Base-by-base conservation (phyloP, 2,888 invertebrate species). In the Portevinia maculata region DNA sequence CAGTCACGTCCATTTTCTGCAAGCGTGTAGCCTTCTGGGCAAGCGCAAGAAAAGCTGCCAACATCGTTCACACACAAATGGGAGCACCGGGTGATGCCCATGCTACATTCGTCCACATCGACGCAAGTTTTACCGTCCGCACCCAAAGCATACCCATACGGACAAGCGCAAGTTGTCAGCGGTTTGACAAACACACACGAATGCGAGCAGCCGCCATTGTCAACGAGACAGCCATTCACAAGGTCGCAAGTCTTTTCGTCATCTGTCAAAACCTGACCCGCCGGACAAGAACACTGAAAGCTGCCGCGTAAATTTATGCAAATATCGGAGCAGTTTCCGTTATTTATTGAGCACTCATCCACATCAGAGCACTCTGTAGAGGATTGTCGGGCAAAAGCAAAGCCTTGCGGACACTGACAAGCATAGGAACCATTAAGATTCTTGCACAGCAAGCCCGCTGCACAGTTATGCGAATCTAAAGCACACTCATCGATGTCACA, bases 51-150 rank as follows among this genome's bases (percentile, higher is more conserved):
- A 86, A 90, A 92, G 60, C 91, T 89, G 8, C 93, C 93, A 5
- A 90, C 87, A 7, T 87, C 88, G 85, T 94, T 93, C 5, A 87
- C 85, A 85, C 93, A 93, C 9, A 84, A 85, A 83, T 94, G 93
- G 1, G 93, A 92, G 88, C 95, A 95, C 32, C 93, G 93, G 0
- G 93, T 93, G 85, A 93, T 92, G 1, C 84, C 84, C 57, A 90
- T 88, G 8, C 87, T 86, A 86, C 94, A 94, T 86, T 90, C 90
- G 87, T 93, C 90, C 46, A 92, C 88, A 87, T 92, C 92, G 1
- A 88, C 74, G 73, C 92, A 92, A 28, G 88, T 88, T 39, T 91
- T 90, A 4, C 48, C 83, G 34, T 90, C 90, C 87, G 89, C 84
- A 11, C 90, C 91, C 21, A 93, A 89, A 70, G 88, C 87, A 86